phyloP scores from a whole-genome alignment of 2,113 vertebrate genomes.

The Nannobrachium achirus region DNA sequence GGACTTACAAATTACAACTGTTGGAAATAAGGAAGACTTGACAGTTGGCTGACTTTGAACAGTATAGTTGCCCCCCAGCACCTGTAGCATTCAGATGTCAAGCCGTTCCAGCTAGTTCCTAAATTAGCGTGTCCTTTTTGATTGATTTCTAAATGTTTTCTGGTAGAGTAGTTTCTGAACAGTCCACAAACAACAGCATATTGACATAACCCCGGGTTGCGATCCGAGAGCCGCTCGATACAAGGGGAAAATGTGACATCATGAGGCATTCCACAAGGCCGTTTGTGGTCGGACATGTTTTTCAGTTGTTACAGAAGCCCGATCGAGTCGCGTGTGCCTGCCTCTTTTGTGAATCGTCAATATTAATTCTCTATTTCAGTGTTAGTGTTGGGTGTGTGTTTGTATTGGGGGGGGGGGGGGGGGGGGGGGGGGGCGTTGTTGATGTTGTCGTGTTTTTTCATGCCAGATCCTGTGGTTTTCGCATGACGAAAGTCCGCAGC shows the following conservation, averaged over 20 bases:
- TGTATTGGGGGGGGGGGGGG: neutral
- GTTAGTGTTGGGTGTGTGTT: slow-evolving; percentile 46
- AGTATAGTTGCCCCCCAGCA: neutral
- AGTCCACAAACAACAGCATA: neutral
- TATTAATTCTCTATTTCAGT: slow-evolving; percentile 57
- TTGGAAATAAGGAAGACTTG: too few relatives aligned
- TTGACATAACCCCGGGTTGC: slow-evolving; percentile 14
- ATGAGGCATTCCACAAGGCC: slow-evolving; percentile 50
- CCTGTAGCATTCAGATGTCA: slow-evolving; percentile 34
- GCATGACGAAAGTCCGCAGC: slow-evolving; percentile 69
- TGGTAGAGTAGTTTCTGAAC: slow-evolving; percentile 7
- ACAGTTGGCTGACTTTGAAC: slow-evolving; percentile 45
- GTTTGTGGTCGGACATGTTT: slow-evolving; percentile 71
- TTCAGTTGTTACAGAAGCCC: slow-evolving; percentile 66
- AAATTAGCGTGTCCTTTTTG: slow-evolving; percentile 3
- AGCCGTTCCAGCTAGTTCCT: slow-evolving; percentile 8
- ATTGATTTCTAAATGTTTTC: slow-evolving; percentile 39
- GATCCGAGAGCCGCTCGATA: slow-evolving; percentile 50
- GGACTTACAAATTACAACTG: slow-evolving; percentile 21
- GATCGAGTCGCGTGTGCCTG: slow-evolving; percentile 59
- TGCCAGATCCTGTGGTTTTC: slow-evolving; percentile 70
- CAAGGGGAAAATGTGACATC: slow-evolving; percentile 75
- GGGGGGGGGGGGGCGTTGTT: slow-evolving; percentile 34
- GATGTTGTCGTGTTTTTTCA: slow-evolving; percentile 39
- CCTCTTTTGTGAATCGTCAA: slow-evolving; percentile 58